Evolutionary conservation across 64 coral and sea anemone genomes (phyloP), one percentile per base, ranked within the genome.

Genomic region (Dendrophyllia cribrosa): DNA sequence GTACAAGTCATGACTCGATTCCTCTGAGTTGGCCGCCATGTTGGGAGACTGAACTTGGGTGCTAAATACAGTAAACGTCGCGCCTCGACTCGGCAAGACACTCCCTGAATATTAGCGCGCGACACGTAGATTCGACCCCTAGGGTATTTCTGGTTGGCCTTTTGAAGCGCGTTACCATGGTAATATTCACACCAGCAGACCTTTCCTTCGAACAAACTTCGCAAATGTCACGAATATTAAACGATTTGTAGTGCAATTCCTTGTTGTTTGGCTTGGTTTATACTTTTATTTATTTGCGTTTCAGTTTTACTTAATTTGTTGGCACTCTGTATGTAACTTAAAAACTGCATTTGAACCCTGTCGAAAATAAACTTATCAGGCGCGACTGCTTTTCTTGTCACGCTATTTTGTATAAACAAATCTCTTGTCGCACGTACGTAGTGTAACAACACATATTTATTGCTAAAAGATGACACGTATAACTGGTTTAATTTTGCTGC

Each of bases 21-120:
- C 80, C 22, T 84, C 60, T 5, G 80, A 84, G 62, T 65, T 84
- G 9, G 62, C 80, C 80, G 80, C 80, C 80, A 84, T 84, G 80
- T 84, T 84, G 44, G 48, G 44, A 17, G 25, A 63, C 26, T 63
- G 79, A 11, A 64, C 79, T 64, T 83, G 59, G 60, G 59, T 83
- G 58, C 56, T 23, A 67, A 67, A 67, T 20, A n/a, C n/a, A n/a
- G n/a, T n/a, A n/a, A n/a, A n/a, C 14, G 43, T 50, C 16, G 45
- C 34, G 62, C 21, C 43, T 84, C 20, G 19, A 84, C 61, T 65
- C 24, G 17, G 44, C 46, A 46, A 83, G 80, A 65, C 80, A 84
- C 80, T 84, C 80, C 80, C 61, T 50, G 80, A 84, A 67, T 65
- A 67, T 67, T 51, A 84, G 7, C 12, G 53, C 53, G 80, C 61